phyloP scores from a whole-genome alignment of 2,888 invertebrate species.

The Pilophorus perplexus region DNA sequence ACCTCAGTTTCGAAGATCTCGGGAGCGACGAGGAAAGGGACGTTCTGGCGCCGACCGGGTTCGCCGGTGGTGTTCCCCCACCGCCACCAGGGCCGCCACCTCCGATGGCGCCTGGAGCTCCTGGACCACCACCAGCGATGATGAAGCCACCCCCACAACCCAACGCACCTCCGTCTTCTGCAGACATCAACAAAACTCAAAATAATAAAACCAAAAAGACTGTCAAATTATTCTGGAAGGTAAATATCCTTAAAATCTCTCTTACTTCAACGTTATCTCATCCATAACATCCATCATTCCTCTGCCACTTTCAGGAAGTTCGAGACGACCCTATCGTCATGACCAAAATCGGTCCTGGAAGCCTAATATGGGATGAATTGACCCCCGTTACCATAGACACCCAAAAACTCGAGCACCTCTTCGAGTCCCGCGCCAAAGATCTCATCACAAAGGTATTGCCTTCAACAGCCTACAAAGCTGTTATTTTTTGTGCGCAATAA shows the following conservation, averaged over 20 bases:
- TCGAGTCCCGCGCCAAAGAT: slow-evolving; percentile 95
- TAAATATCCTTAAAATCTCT: no score
- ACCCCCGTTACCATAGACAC: slow-evolving; percentile 82
- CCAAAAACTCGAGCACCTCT: slow-evolving; percentile 90
- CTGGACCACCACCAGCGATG: slow-evolving; percentile 46
- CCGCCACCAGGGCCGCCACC: slow-evolving; percentile 62
- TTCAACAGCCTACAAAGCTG: not conserved
- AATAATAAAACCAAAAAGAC: slow-evolving; percentile 84
- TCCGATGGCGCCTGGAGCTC: slow-evolving; percentile 51
- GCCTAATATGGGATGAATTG: slow-evolving; percentile 88
- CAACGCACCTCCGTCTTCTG: slow-evolving; percentile 48
- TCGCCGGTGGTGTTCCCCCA: slow-evolving; percentile 68
- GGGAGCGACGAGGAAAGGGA: slow-evolving; percentile 84
- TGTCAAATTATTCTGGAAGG: slow-evolving; percentile 94
- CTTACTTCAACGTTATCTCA: no score
- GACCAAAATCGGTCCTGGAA: slow-evolving; percentile 54
- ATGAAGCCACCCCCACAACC: slow-evolving; percentile 62
- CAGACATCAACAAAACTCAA: slow-evolving; percentile 44
- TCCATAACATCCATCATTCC: no score
- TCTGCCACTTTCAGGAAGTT: slow-evolving; percentile 69
- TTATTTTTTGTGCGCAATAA: no score
- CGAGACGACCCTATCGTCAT: slow-evolving; percentile 72
- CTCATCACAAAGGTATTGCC: slow-evolving; percentile 79
- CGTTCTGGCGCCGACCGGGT: slow-evolving; percentile 65
- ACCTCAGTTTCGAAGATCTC: slow-evolving; percentile 94